These are phyloP conservation scores for Agonopterix arenella DNA, from an alignment of 2,888 invertebrate genomes.

Conservation along the genomic window DNA sequence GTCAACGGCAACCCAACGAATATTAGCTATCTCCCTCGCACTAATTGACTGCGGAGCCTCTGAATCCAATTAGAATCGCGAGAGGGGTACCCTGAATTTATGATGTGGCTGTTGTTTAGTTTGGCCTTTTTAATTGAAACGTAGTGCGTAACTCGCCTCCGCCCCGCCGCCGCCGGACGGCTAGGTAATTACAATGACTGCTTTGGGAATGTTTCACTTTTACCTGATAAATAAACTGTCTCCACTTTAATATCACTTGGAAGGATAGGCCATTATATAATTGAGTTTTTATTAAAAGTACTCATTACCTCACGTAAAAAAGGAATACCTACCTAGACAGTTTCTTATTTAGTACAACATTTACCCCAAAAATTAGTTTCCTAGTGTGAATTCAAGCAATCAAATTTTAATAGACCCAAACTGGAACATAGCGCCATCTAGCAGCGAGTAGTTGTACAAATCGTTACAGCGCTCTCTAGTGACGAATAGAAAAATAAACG, in stretches of 20 bases:
- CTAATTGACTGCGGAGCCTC: slow-evolving; percentile 61
- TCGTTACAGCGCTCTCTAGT: no score
- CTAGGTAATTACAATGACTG: slow-evolving; percentile 34
- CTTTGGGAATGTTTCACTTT: slow-evolving; percentile 27
- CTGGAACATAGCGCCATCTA: no score
- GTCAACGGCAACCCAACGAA: slow-evolving; percentile 13
- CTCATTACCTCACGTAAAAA: no score
- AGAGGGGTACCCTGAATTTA: slow-evolving; percentile 56
- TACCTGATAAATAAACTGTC: slow-evolving; percentile 4
- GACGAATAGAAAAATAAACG: no score
- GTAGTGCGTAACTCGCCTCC: slow-evolving; percentile 51
- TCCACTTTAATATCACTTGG: not conserved
- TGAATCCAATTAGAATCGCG: slow-evolving; percentile 61
- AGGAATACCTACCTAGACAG: no score
- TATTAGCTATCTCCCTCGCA: slow-evolving; percentile 38
- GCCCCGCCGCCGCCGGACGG: slow-evolving; percentile 7
- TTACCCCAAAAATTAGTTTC: no score
- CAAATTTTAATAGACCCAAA: no score
- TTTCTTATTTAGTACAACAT: no score
- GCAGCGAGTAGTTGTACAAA: no score
- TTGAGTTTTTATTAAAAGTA: no score
- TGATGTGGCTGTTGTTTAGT: slow-evolving; percentile 60
- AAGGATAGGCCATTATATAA: not conserved
- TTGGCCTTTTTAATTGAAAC: slow-evolving; percentile 64
- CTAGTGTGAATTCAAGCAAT: no score